A percentile compares a stretch with the other conserved stretches of the same genome.
Conservation (phyloP, 2,113 vertebrate genomes). For the Xenotilapia flavipinnis region DNA sequence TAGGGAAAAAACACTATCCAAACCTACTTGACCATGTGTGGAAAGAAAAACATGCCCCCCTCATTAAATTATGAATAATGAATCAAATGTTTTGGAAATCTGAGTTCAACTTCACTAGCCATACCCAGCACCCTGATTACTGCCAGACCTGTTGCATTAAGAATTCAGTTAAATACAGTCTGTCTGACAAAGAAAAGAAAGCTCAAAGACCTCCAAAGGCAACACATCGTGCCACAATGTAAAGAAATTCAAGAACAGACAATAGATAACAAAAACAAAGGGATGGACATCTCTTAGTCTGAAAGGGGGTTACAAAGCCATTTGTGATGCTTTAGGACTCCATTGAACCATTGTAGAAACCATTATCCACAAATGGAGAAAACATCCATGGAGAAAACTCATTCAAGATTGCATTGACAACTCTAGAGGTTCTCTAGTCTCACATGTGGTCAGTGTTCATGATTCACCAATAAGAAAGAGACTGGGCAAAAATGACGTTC, state of each 20-base stretch:
- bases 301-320: neutral
- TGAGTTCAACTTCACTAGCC: neutral
- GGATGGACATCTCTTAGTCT: neutral
- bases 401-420: neutral
- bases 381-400: neutral
- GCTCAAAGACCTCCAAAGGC: neutral
- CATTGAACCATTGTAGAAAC: neutral
- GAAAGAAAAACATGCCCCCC: neutral
- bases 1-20: neutral
- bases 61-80: neutral
- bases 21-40: neutral
- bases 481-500: neutral
- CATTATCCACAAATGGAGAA: neutral
- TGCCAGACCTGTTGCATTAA: neutral
- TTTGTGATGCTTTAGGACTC: neutral
- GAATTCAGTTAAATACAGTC: neutral
- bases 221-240: neutral
- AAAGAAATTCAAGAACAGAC: neutral
- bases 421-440: neutral
- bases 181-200: neutral
- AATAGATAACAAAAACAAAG: neutral
- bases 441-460: neutral
- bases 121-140: neutral
- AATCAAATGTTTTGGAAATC: neutral
- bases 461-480: neutral